Conservation (phyloP, 2,888 invertebrate genomes). For the Deilephila porcellus region DNA sequence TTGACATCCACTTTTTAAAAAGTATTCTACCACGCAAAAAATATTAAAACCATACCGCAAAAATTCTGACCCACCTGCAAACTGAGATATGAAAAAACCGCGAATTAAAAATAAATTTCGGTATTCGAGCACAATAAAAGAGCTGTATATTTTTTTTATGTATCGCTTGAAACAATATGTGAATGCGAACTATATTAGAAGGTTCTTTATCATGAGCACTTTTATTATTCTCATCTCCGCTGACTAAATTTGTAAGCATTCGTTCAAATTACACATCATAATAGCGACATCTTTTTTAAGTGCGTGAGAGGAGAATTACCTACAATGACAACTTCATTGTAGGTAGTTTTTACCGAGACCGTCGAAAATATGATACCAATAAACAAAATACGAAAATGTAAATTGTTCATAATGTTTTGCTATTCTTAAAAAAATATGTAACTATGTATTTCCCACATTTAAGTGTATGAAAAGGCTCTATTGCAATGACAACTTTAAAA, state of each 20-base stretch:
- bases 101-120: not conserved
- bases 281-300: not conserved
- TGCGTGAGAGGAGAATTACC: not conserved
- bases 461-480: too few species aligned
- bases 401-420: too few species aligned
- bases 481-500: too few species aligned
- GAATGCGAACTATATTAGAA: not conserved
- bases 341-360: too few species aligned
- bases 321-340: not conserved
- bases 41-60: not conserved
- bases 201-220: slow-evolving; percentile 13
- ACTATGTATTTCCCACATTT: too few species aligned
- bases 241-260: not conserved
- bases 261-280: not conserved
- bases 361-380: not conserved
- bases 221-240: slow-evolving; percentile 7
- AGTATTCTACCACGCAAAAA: not conserved
- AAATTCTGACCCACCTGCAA: not conserved
- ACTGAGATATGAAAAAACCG: not conserved
- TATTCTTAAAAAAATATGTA: too few species aligned
- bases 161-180: slow-evolving; percentile 19
- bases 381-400: not conserved
- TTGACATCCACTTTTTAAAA: too few species aligned
- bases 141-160: not conserved
- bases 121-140: not conserved